Evolutionary conservation across 2,797 vertebrate genomes (phyloP), one percentile per base, ranked within the genome.

Genomic region (Naso thynnoides): DNA sequence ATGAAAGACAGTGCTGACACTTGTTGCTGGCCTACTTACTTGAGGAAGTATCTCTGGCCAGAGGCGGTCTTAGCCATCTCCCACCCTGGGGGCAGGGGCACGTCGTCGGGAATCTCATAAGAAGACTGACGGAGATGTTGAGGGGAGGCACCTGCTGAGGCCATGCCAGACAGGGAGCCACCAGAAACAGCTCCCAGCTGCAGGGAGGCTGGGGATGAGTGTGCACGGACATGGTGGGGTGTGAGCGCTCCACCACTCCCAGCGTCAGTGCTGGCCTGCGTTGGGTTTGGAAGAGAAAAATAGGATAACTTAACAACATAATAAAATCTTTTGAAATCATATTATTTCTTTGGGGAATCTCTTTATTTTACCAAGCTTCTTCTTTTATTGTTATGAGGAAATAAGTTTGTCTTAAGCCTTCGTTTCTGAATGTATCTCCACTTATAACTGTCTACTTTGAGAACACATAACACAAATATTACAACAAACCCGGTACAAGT

Each of bases 1-100:
- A 67, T 1, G 5, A n/a, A 19, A 58, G 45, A 68, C 42, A n/a
- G 27, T 42, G 52, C 15, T 38, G 44, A 31, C 27, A 62, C 15
- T 55, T 41, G 10, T 23, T 45, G 29, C 14, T 18, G 23, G 42
- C 23, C 47, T 53, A 96, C 98, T 97, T 93, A 99, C 98, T 99
- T 99, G 82, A 99, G 95, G 77, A 99, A 99, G 93, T 99, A 99
- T 96, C 98, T 96, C 94, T 99, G 98, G 52, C 98, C 98, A 23
- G 97, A 98, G 18, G 95, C 82, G 0, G 98, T 99, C 91, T 99
- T 99, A 47, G 98, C 98, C 97, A 99, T 99, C 92, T 99, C 98
- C 98, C 98, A 99, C 14, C 97, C 98, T 0, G 96, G 95, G 6
- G 98, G 98, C 86, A 99, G 91, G 49, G 97, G 97, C 38, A 99